Conservation (phyloP, 2,797 vertebrate species). For the Tarsius wallacei region DNA sequence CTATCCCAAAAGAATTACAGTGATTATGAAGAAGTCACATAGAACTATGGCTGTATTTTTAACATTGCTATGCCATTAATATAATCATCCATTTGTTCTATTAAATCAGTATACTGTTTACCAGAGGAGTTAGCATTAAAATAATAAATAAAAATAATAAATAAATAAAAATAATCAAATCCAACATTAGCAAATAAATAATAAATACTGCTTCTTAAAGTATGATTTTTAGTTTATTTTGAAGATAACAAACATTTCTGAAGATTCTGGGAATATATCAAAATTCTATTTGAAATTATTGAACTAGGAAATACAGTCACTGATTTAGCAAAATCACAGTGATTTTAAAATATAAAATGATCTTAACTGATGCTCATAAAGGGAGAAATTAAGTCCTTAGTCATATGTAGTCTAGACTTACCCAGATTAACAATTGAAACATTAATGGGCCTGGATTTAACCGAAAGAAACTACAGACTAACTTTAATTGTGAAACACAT, state of each 20-base stretch:
- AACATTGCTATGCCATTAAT: neutral
- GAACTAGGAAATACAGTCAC: slow-evolving; percentile 27
- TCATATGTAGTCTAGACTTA: neutral
- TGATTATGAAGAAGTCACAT: neutral
- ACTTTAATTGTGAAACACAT: slow-evolving; percentile 52
- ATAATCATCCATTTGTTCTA: neutral
- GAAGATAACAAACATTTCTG: slow-evolving; percentile 41
- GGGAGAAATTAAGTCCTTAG: slow-evolving; percentile 20
- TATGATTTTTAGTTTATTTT: slow-evolving; percentile 45
- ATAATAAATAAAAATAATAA: slow-evolving; percentile 19
- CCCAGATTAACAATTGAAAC: neutral
- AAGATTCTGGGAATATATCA: slow-evolving; percentile 43
- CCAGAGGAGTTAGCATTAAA: neutral
- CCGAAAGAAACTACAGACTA: slow-evolving; percentile 13
- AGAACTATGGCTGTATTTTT: neutral
- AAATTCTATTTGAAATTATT: neutral
- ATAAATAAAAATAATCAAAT: neutral
- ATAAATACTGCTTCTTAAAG: neutral
- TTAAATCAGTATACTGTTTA: slow-evolving; percentile 16
- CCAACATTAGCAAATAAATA: slow-evolving; percentile 13
- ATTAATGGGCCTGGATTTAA: neutral
- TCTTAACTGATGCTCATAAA: neutral
- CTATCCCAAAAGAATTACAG: neutral
- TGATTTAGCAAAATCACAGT: neutral
- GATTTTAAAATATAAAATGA: slow-evolving; percentile 39